phyloP scores from a whole-genome alignment of 2,888 invertebrate species.

The Philonicus albiceps region DNA sequence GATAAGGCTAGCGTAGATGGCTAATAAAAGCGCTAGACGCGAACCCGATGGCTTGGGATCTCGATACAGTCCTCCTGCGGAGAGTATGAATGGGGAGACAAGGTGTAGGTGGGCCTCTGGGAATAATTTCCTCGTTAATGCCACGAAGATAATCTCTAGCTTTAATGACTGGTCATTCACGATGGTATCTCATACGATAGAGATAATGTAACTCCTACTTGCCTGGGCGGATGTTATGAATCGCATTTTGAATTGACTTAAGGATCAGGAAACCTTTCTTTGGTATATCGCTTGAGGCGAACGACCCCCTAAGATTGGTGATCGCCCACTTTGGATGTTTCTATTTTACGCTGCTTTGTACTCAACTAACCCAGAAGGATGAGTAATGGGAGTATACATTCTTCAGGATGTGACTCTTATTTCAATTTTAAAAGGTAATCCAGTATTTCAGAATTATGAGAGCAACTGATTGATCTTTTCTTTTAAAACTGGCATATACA shows the following conservation, averaged over 20 bases:
- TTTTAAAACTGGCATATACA: background rate
- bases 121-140: slow-evolving; percentile 13
- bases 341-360: background rate
- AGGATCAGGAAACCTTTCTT: background rate
- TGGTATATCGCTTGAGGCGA: background rate
- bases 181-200: background rate
- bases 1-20: slow-evolving; percentile 2
- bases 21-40: slow-evolving; percentile 11
- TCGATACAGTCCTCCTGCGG: background rate
- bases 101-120: slow-evolving; percentile 1
- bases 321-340: background rate
- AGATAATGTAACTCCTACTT: background rate
- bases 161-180: background rate
- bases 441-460: too few species aligned
- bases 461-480: background rate
- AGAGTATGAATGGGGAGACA: background rate
- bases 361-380: background rate
- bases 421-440: background rate
- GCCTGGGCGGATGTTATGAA: background rate
- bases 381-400: background rate
- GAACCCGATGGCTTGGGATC: background rate
- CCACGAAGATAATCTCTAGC: background rate
- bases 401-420: background rate
- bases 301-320: background rate
- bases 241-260: background rate